Base-by-base conservation (phyloP, 2,888 invertebrate species). In the Drosophila mulleri region DNA sequence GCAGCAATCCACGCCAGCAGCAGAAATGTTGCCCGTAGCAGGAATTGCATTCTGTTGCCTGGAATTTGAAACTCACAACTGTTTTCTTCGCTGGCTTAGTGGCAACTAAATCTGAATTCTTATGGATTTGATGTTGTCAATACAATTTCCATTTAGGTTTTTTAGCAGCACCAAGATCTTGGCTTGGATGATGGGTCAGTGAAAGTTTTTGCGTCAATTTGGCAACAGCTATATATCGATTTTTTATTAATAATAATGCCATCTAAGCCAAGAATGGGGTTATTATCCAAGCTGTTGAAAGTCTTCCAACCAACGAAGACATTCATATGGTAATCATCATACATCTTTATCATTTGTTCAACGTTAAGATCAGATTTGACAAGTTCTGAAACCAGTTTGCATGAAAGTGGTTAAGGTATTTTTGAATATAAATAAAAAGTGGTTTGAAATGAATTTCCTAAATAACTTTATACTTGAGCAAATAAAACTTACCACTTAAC, bases 271-370 rank as follows among this genome's bases (percentile, higher is more conserved):
- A 32, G 32, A 32, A 32, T 32, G 32, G 32, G 11, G 32, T 32
- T 32, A 32, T 84, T 85, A 60, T 74, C 41, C 18, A 50, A 44
- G 18, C 57, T 53, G 57, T 67, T 58, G 77, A 80, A 77, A 77
- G 67, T 70, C 57, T 62, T 67, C 72, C 72, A 72, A 84, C 79
- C 72, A 70, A 48, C 20, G 12, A n/a, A n/a, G 16, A 6, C 41
- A 75, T 78, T 78, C 74, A 62, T 75, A 78, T 78, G 77, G 57
- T 63, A 85, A 83, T 71, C 66, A 52, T 8, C 65, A 67, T 70
- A 73, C 68, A 76, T 14, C 2, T 35, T 14, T 54, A 20, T n/a
- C 32, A 52, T 67, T 62, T 62, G 37, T 68, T 63, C 12, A 50
- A 20, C 26, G n/a, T 35, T 44, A 58, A 35, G 59, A 59, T 50